A percentile compares a stretch with the other conserved stretches of the same genome.
phyloP scores from a whole-genome alignment of 1,140 invertebrate species.

The Macrobrachium rosenbergii region DNA sequence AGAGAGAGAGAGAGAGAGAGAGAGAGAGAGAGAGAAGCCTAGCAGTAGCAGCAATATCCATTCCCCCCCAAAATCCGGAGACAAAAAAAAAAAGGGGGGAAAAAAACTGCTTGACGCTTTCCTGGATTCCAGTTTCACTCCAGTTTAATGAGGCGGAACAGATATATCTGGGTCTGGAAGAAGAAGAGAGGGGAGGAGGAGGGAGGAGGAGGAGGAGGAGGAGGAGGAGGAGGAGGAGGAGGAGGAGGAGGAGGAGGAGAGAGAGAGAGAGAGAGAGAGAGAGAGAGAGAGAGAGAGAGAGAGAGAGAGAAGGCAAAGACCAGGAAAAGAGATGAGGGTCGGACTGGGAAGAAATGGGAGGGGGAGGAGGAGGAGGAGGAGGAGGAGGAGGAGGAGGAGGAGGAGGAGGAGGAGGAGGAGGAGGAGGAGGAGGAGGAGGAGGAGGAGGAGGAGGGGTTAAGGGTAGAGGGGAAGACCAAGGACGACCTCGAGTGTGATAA shows the following conservation, averaged over 20 bases:
- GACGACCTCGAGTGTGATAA: too few relatives aligned
- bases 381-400: background rate
- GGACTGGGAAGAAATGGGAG: background rate
- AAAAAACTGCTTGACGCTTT: too few relatives aligned
- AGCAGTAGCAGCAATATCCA: too few relatives aligned
- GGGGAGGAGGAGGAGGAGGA: background rate
- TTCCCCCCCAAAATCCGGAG: too few relatives aligned
- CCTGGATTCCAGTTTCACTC: too few relatives aligned
- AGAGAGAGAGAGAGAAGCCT: too few relatives aligned
- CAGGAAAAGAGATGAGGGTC: too few relatives aligned
- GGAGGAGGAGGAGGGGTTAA: too few relatives aligned
- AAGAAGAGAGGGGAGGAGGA: background rate
- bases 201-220: background rate
- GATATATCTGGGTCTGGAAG: background rate
- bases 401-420: background rate
- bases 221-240: background rate
- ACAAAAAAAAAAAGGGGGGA: too few relatives aligned
- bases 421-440: background rate
- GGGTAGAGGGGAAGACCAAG: too few relatives aligned
- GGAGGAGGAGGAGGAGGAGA: background rate
- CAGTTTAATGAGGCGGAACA: too few relatives aligned
- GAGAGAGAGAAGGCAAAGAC: conserved; percentile 2
- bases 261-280: conserved; percentile 19
- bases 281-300: conserved; percentile 21
- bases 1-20: too few relatives aligned